Conservation (phyloP, 1,140 invertebrate species). For the Meteorus sp. region DNA sequence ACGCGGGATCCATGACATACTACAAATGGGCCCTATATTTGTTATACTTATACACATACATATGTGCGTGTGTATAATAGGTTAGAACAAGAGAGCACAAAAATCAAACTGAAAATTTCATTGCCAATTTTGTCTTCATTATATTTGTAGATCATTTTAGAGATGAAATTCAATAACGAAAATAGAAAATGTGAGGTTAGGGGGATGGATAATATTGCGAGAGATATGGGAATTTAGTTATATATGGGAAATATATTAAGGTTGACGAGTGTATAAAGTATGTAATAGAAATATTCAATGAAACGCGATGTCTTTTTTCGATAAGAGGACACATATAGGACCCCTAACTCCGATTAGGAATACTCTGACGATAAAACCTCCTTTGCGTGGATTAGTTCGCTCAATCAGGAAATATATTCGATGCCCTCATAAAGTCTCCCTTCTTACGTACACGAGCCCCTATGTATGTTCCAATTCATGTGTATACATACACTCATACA, state of each 20-base stretch:
- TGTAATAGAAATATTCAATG: conserved; percentile 24
- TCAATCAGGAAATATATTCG: conserved; percentile 54
- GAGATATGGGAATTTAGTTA: neutral
- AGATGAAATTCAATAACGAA: too few relatives aligned
- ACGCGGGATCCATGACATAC: conserved; percentile 36
- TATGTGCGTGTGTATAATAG: neutral
- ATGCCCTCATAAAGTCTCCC: conserved; percentile 44
- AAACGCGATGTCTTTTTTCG: conserved; percentile 18
- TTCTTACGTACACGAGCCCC: conserved; percentile 32
- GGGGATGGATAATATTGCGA: neutral
- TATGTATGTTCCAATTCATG: conserved; percentile 23
- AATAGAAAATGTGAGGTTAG: too few relatives aligned
- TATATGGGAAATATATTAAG: neutral
- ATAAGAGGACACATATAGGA: neutral
- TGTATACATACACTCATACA: too few relatives aligned
- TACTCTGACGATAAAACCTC: conserved; percentile 52
- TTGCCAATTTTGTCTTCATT: too few relatives aligned
- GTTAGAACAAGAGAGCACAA: too few relatives aligned
- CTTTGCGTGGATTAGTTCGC: conserved; percentile 54
- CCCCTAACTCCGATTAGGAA: conserved; percentile 37
- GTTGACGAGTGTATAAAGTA: neutral
- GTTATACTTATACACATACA: neutral
- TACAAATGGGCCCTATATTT: conserved; percentile 15
- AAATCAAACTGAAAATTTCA: too few relatives aligned
- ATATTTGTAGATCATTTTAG: too few relatives aligned